Base-by-base conservation (phyloP, 2,888 invertebrate species). In the Asteroscopus sphinx region DNA sequence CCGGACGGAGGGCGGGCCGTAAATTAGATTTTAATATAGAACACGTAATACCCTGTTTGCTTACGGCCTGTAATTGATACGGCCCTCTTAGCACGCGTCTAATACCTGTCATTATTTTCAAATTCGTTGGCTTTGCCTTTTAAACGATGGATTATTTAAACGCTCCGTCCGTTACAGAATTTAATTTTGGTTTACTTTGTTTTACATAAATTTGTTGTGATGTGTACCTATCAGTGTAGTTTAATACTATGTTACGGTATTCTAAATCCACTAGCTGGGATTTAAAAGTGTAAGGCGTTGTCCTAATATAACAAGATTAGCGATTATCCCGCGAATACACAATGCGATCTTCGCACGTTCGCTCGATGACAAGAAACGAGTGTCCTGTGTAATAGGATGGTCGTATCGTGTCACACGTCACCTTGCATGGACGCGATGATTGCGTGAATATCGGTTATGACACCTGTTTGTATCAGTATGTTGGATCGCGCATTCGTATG, bases 21-120 rank as follows among this genome's bases (percentile, higher is more conserved):
- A 91, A 94, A 94, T 93, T 92, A 83, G 93, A 91, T 93, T 94
- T 94, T 94, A 94, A 94, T 94, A 91, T 88, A 86, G 88, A 92
- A 84, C 88, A 83, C 85, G 82, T 92, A 93, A 93, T 90, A 80
- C 89, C 85, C 85, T 85, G 89, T 91, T 91, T 89, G 91, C 90
- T 86, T 85, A 79, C 80, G 82, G 77, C 77, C 84, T 84, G 88
- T 92, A 92, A 93, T 93, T 92, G 93, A 93, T 93, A 92, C 91
- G 81, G 84, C 89, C 89, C 89, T 89, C 87, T 89, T 87, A 88
- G 89, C 85, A 85, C 77, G 83, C 82, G 78, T 86, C 88, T 92
- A 92, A 92, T 91, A 83, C 90, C 92, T 80, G 90, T 93, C 89
- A 94, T 94, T 93, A 94, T 94, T 91, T 94, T 92, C 90, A 82